Evolutionary conservation across 2,888 invertebrate genomes (phyloP).

Genomic region (Linyphia triangularis): DNA sequence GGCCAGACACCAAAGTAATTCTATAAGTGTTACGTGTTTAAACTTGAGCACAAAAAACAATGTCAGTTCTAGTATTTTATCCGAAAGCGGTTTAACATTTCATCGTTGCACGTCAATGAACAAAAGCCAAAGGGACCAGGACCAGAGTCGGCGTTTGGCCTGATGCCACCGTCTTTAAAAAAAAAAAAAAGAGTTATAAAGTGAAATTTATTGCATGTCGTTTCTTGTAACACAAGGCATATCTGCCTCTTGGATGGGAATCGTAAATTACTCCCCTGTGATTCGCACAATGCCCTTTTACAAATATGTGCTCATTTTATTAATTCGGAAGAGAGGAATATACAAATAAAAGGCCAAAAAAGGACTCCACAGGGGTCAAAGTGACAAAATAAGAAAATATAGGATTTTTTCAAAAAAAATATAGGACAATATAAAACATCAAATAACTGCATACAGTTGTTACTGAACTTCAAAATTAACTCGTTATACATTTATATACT

Average conservation of each 20-base stretch:
- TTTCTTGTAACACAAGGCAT: not conserved
- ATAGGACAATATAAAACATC: too few relatives aligned
- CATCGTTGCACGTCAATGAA: not conserved
- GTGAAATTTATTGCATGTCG: slow-evolving; percentile 11
- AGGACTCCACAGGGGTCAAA: too few relatives aligned
- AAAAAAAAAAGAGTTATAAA: not conserved
- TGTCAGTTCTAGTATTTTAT: too few relatives aligned
- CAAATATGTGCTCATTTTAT: not conserved
- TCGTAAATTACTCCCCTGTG: not conserved
- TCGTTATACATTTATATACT: too few relatives aligned
- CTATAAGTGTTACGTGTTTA: too few relatives aligned
- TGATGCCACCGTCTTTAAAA: not conserved
- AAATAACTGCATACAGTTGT: too few relatives aligned
- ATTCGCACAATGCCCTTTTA: not conserved
- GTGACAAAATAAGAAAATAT: too few relatives aligned
- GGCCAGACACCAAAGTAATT: too few relatives aligned
- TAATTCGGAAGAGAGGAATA: not conserved
- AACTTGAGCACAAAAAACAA: too few relatives aligned
- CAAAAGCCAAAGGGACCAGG: not conserved
- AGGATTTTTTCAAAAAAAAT: too few relatives aligned
- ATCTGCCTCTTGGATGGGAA: not conserved
- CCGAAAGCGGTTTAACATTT: not conserved
- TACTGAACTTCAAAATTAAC: too few relatives aligned
- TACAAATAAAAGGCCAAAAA: too few relatives aligned
- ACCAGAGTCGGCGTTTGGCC: not conserved